These are phyloP conservation scores for Meloidogyne floridensis DNA, from an alignment of 1,140 invertebrate genomes.

Conservation along the genomic window DNA sequence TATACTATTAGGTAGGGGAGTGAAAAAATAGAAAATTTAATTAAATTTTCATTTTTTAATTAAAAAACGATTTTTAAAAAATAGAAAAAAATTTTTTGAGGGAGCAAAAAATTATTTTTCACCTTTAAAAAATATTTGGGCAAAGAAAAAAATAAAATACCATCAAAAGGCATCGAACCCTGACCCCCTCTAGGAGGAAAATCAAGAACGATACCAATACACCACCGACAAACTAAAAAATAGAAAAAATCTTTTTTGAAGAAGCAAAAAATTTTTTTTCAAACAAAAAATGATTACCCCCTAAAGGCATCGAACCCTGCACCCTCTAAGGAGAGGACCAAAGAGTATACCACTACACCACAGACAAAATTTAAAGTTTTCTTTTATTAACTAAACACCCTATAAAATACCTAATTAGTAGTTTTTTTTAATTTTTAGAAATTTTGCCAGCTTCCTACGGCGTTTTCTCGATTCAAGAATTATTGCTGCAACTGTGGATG, in stretches of 20 bases:
- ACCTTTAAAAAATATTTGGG: too few species aligned
- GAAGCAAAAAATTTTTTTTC: too few species aligned
- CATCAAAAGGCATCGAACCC: too few species aligned
- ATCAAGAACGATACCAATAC: background rate
- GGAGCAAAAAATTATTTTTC: background rate
- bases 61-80: too few species aligned
- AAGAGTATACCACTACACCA: background rate
- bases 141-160: too few species aligned
- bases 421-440: background rate
- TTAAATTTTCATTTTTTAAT: too few species aligned
- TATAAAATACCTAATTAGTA: too few species aligned
- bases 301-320: too few species aligned
- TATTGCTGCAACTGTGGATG: background rate
- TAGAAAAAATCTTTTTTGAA: background rate
- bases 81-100: too few species aligned
- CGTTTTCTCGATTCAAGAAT: background rate
- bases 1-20: background rate
- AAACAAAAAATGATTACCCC: too few species aligned
- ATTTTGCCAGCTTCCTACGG: background rate
- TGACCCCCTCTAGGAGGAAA: background rate
- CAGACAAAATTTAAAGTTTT: background rate
- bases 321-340: background rate
- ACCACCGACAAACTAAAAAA: background rate
- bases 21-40: too few species aligned
- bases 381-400: too few species aligned